These are phyloP conservation scores for Sisyra terminalis DNA, from an alignment of 2,888 invertebrate genomes.

Conservation along the genomic window DNA sequence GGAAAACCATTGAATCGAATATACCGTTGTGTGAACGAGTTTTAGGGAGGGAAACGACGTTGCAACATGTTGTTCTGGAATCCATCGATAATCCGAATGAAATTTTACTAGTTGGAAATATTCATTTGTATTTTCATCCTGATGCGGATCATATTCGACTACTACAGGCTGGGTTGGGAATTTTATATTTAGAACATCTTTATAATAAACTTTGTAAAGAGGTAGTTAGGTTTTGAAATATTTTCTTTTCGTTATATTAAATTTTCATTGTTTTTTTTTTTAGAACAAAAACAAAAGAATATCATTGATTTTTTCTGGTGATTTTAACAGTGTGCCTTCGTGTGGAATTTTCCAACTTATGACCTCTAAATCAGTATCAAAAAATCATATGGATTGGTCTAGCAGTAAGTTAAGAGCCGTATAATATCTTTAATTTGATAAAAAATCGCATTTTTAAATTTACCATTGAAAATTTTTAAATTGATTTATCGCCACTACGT, in stretches of 20 bases:
- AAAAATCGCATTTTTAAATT: no score
- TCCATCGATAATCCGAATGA: slow-evolving; percentile 35
- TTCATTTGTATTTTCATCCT: slow-evolving; percentile 88
- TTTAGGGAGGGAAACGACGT: slow-evolving; percentile 42
- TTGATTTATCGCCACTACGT: no score
- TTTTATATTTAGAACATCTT: slow-evolving; percentile 50
- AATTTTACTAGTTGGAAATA: slow-evolving; percentile 56
- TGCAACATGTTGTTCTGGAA: slow-evolving; percentile 40
- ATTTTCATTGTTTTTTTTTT: slow-evolving; percentile 11
- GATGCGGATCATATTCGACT: slow-evolving; percentile 79
- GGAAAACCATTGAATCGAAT: slow-evolving; percentile 39
- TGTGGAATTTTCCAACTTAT: slow-evolving; percentile 70
- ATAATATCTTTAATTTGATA: slow-evolving; percentile 6
- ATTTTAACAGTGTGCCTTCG: slow-evolving; percentile 81
- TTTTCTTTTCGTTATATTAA: no score
- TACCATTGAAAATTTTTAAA: no score
- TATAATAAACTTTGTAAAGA: slow-evolving; percentile 26
- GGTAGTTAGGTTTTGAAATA: slow-evolving; percentile 14
- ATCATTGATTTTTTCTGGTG: slow-evolving; percentile 72
- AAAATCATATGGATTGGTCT: slow-evolving; percentile 54
- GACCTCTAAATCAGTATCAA: slow-evolving; percentile 48
- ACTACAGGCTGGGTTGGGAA: slow-evolving; percentile 60
- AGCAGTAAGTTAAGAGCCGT: slow-evolving; percentile 42
- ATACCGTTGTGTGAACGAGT: slow-evolving; percentile 35
- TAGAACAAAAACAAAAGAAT: slow-evolving; percentile 31